These are phyloP conservation scores for Sapayoa aenigma DNA, from an alignment of 2,113 vertebrate genomes.

Conservation along the genomic window DNA sequence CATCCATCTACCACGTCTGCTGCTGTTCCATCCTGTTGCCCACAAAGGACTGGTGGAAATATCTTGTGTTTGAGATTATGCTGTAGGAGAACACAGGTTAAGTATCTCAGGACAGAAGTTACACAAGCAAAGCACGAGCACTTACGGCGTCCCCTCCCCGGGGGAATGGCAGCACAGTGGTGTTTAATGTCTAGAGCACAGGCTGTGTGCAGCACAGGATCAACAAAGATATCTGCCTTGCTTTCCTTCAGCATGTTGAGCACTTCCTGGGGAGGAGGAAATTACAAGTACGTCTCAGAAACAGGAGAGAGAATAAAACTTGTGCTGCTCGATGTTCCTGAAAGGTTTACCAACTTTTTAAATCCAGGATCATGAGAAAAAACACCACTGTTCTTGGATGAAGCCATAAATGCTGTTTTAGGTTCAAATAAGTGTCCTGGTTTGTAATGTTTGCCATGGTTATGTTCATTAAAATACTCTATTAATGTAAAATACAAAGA, in stretches of 20 bases:
- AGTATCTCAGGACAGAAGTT: background rate
- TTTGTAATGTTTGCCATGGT: background rate
- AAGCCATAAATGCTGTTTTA: background rate
- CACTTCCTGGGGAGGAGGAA: slow-evolving; percentile 81
- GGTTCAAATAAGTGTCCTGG: background rate
- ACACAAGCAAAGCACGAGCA: background rate
- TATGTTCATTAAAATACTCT: background rate
- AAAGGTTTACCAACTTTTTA: background rate
- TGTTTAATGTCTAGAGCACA: slow-evolving; percentile 98
- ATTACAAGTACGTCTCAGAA: background rate
- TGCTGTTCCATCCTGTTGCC: background rate
- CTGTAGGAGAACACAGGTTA: background rate
- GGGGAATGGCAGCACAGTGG: slow-evolving; percentile 95
- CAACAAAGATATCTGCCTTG: slow-evolving; percentile 97
- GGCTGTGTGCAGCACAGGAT: slow-evolving; percentile 95
- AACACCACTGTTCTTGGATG: no score
- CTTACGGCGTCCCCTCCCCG: slow-evolving; percentile 93
- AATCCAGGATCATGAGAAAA: background rate
- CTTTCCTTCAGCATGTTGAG: slow-evolving; percentile 98
- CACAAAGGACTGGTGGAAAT: background rate
- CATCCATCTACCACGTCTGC: background rate
- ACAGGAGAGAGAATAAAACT: background rate
- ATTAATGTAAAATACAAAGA: background rate
- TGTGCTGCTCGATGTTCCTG: background rate
- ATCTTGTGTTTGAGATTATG: background rate